phyloP scores from a whole-genome alignment of 2,797 vertebrate genomes.

The Rhynchotus rufescens region DNA sequence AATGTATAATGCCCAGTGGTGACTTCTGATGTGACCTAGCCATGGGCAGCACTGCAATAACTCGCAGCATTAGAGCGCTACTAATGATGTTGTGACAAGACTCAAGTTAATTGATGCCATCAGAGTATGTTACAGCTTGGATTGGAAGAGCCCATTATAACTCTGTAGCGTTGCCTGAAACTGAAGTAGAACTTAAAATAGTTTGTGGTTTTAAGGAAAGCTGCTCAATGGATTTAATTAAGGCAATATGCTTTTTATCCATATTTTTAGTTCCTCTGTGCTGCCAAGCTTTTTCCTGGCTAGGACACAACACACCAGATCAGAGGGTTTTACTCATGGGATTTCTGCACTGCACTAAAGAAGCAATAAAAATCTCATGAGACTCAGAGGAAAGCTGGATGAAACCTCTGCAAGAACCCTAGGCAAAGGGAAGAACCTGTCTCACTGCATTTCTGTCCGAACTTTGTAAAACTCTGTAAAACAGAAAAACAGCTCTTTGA shows the following conservation, averaged over 20 bases:
- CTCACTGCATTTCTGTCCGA: neutral
- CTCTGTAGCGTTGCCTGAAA: neutral
- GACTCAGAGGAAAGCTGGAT: neutral
- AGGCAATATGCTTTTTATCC: slow-evolving; percentile 26
- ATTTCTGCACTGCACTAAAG: neutral
- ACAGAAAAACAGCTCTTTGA: neutral
- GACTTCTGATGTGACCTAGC: neutral
- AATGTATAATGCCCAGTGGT: neutral
- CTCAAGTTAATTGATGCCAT: neutral
- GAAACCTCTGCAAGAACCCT: neutral
- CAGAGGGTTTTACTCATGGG: neutral
- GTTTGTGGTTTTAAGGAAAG: slow-evolving; percentile 23
- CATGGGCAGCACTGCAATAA: neutral
- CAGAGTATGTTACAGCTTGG: neutral
- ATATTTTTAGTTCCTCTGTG: neutral
- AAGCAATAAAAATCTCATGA: neutral
- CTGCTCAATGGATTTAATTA: slow-evolving; percentile 46
- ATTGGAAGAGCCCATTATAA: neutral
- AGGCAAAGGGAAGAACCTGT: neutral
- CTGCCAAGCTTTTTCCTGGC: slow-evolving; percentile 41
- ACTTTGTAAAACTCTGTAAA: neutral
- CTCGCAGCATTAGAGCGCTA: neutral
- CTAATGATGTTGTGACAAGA: neutral
- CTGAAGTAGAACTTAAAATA: slow-evolving; percentile 16
- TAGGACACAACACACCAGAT: neutral